Evolutionary conservation across 1,140 invertebrate genomes (phyloP).

Genomic region (Macrosteles quadrilineatus): DNA sequence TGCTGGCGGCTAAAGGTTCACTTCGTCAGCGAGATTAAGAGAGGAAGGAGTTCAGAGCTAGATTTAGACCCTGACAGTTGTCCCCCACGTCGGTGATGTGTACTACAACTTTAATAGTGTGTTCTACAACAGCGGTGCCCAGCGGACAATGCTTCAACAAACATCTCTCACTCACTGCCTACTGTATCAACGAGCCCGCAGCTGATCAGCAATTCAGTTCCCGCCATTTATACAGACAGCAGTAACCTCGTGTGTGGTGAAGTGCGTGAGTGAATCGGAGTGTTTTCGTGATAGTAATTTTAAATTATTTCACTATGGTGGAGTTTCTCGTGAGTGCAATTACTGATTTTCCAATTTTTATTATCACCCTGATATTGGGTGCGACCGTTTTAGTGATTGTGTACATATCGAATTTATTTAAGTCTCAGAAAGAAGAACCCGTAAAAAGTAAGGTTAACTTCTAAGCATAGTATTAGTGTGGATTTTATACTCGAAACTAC

Average conservation of each 20-base stretch:
- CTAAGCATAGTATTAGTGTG: no score
- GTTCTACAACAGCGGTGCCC: constrained; percentile 3
- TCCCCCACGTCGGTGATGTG: constrained; percentile 7
- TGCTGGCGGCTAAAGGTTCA: not conserved
- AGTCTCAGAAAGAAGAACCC: constrained; percentile 24
- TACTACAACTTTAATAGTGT: constrained; percentile 8
- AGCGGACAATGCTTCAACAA: constrained; percentile 13
- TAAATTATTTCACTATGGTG: constrained; percentile 16
- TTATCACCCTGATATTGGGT: constrained; percentile 28
- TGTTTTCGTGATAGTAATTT: no score
- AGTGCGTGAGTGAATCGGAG: not conserved
- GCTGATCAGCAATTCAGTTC: constrained; percentile 12
- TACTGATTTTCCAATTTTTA: constrained; percentile 20
- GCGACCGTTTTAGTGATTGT: constrained; percentile 31
- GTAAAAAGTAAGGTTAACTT: constrained; percentile 29
- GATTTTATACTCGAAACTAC: no score
- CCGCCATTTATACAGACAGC: constrained; percentile 20
- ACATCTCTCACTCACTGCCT: constrained; percentile 17
- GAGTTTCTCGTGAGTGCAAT: constrained; percentile 28
- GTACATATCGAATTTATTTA: constrained; percentile 33
- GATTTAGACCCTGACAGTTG: not conserved
- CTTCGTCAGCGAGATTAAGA: not conserved
- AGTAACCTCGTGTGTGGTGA: constrained; percentile 1
- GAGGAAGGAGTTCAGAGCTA: not conserved
- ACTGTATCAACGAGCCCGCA: constrained; percentile 11